A percentile compares a stretch with the other conserved stretches of the same genome.
Evolutionary conservation across 2,888 invertebrate genomes (phyloP).

Genomic region (Nephrotoma flavescens): DNA sequence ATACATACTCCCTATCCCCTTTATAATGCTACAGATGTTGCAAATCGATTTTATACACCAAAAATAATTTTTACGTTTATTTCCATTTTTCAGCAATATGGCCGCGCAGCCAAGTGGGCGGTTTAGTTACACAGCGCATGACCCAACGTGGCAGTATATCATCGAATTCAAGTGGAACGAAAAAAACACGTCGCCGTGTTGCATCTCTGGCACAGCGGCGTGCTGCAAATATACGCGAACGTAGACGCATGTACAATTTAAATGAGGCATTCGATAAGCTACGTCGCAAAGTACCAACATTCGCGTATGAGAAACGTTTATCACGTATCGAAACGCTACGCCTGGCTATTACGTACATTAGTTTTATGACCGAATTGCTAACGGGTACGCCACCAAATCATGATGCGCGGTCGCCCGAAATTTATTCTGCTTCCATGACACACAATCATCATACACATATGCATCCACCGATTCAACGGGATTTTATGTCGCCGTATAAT

Average conservation of each 20-base stretch:
- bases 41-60: not conserved
- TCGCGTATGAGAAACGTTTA: conserved; percentile 89
- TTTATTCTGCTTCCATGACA: conserved; percentile 20
- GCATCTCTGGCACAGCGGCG: conserved; percentile 82
- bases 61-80: not conserved
- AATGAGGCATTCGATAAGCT: conserved; percentile 93
- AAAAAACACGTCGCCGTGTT: conserved; percentile 74
- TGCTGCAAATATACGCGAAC: conserved; percentile 85
- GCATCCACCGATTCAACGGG: conserved; percentile 30
- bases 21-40: not conserved
- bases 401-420: conserved; percentile 24
- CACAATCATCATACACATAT: conserved; percentile 29
- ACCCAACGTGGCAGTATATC: conserved; percentile 16
- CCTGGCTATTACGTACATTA: conserved; percentile 89
- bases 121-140: conserved; percentile 28
- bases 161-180: conserved; percentile 34
- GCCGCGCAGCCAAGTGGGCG: conserved; percentile 41
- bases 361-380: conserved; percentile 86
- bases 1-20: not conserved
- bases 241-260: conserved; percentile 87
- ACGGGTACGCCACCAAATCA: conserved; percentile 41
- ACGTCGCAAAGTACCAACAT: conserved; percentile 83
- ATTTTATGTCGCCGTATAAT: conserved; percentile 28
- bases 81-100: conserved; percentile 29
- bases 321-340: conserved; percentile 91